phyloP scores from a whole-genome alignment of 2,888 invertebrate genomes.

The Ochropacha duplaris region DNA sequence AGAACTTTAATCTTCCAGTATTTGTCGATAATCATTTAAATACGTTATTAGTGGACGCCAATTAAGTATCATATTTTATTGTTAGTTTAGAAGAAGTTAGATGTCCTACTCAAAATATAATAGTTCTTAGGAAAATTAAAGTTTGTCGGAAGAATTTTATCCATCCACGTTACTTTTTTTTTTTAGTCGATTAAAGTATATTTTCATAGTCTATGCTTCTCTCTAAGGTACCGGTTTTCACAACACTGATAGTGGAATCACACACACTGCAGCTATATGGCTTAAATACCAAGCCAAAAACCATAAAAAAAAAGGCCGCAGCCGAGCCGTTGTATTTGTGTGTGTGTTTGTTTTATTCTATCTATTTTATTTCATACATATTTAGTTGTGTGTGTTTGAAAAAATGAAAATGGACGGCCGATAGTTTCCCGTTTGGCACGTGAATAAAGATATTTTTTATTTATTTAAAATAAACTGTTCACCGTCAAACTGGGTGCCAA shows the following conservation, averaged over 20 bases:
- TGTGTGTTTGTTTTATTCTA: not conserved
- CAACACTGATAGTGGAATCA: not conserved
- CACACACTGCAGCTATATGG: too few species aligned
- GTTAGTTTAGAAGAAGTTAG: too few species aligned
- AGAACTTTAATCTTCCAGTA: too few species aligned
- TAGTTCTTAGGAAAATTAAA: too few species aligned
- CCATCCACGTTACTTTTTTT: not conserved
- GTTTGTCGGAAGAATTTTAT: too few species aligned
- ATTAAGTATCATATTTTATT: too few species aligned
- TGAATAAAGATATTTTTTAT: conserved; percentile 61
- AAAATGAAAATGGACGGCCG: conserved; percentile 64
- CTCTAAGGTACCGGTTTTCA: not conserved
- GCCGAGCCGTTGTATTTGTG: too few species aligned
- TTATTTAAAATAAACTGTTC: conserved; percentile 47
- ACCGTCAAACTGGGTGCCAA: conserved; percentile 81
- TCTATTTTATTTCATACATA: conserved; percentile 5
- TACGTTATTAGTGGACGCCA: too few species aligned
- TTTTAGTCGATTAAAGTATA: not conserved
- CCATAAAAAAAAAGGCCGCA: too few species aligned
- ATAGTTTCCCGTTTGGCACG: conserved; percentile 66
- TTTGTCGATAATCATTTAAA: too few species aligned
- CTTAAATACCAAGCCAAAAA: too few species aligned
- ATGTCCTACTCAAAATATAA: too few species aligned
- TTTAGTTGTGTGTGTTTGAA: conserved; percentile 30
- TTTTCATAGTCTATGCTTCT: not conserved